phyloP scores from a whole-genome alignment of 2,888 invertebrate species.

The Orthosia gracilis region DNA sequence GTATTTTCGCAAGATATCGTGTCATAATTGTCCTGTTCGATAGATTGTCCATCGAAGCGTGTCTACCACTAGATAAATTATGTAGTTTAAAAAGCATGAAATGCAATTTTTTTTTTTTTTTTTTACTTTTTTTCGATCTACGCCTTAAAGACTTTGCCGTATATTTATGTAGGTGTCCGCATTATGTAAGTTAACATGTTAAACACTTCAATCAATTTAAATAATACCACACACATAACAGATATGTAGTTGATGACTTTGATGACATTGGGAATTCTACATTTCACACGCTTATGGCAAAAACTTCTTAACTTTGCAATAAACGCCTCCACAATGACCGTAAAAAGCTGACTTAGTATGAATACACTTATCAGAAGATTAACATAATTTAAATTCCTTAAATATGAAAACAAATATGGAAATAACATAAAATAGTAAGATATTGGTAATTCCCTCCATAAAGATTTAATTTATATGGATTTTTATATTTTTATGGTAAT shows the following conservation, averaged over 20 bases:
- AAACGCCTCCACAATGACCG: slow-evolving; percentile 13
- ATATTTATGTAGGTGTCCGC: not conserved
- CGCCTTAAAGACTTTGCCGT: not conserved
- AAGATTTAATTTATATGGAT: not conserved
- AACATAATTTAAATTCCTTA: slow-evolving; percentile 28
- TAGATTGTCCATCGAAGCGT: no score
- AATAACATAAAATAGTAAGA: not conserved
- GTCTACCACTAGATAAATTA: no score
- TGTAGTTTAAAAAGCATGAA: no score
- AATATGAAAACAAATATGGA: not conserved
- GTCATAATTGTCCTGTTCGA: no score
- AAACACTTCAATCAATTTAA: not conserved
- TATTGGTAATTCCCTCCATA: slow-evolving; percentile 27
- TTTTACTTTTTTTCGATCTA: not conserved
- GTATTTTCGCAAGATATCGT: no score
- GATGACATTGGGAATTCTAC: slow-evolving; percentile 20
- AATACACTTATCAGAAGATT: slow-evolving; percentile 18
- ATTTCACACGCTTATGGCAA: slow-evolving; percentile 7
- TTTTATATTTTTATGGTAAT: slow-evolving; percentile 39
- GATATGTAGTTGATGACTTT: slow-evolving; percentile 19
- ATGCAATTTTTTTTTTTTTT: no score
- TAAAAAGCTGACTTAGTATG: slow-evolving; percentile 6
- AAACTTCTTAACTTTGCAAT: slow-evolving; percentile 8
- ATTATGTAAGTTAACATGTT: not conserved
- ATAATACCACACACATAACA: not conserved